Evolutionary conservation across 2,888 invertebrate genomes (phyloP), one percentile per base, ranked within the genome.

Genomic region (Tridacna gigas): DNA sequence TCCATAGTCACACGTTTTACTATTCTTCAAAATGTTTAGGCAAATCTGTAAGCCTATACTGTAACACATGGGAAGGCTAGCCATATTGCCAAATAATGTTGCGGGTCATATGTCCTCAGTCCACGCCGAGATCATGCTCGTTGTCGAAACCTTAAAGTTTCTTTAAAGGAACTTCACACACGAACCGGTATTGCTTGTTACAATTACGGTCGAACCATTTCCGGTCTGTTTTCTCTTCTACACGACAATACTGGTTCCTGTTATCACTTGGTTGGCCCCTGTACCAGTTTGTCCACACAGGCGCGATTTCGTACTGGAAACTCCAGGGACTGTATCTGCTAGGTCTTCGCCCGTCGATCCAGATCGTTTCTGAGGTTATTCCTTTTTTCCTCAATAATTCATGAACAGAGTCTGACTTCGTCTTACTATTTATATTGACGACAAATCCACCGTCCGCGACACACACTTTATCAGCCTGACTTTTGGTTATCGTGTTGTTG

Each of bases 121-220:
- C 37, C 7, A 37, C 37, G 7, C 7, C 37, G 3, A 37, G 37
- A 37, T 37, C 37, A 37, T 37, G 18, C 22, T 13, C 11, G 22
- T 20, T 61, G n/a, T 18, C 20, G 7, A 22, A 1, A 63, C 20
- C 20, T 13, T n/a, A 63, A n/a, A 25, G 3, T 18, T 63, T 22
- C 25, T 26, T 67, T 45, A 18, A 15, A 0, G 61, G 60, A 2
- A 56, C 13, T 61, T 74, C 74, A 37, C 74, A 74, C 11, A 74
- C 74, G 60, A 56, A 74, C 28, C 20, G 60, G 61, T 60, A 74
- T 9, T 26, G n/a, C 20, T 22, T 25, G 28, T 37, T 13, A 45
- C 74, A 74, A 61, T n/a, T 60, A 3, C 74, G n/a, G 61, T 74
- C 74, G 47, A 60, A 74, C 74, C 74, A 74, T n/a, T 37, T 37